Evolutionary conservation across 2,797 vertebrate genomes (phyloP), one percentile per base, ranked within the genome.

Genomic region (Argya squamiceps): DNA sequence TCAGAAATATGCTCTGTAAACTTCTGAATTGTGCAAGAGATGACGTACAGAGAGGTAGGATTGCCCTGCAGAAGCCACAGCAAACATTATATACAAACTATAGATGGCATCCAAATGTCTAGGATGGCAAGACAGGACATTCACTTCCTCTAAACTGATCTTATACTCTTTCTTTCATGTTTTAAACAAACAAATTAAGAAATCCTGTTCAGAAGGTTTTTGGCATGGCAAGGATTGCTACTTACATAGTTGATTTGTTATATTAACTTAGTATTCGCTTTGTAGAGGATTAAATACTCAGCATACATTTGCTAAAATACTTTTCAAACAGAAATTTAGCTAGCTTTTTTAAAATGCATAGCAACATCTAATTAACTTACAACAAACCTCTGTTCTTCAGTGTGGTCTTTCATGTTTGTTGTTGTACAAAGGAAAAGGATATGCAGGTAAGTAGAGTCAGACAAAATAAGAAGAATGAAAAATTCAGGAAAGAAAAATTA

Each of bases 251-350:
- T 82, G 64, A 59, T 96, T 53, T 88, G 41, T 68, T 82, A 26
- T 89, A 37, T 73, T 94, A 92, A 85, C 15, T 89, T 88, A 12
- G 1, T 67, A 24, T 74, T 29, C 81, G 67, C 47, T 85, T 67
- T 8, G 55, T 86, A 92, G 67, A 86, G 81, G 36, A 21, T 62
- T 64, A 75, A 80, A 47, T 47, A 47, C 36, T 92, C 68, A 95
- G 43, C 32, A 26, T 41, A 7, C 6, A 43, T 17, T 60, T 85
- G 69, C 60, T 97, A 83, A 89, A 97, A 91, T 85, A 87, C 29
- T 96, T 94, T 96, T 95, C 23, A 24, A 92, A 84, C 73, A 84
- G 39, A 75, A 94, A 90, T 77, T 41, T 8, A 34, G 64, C 12
- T 82, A 19, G 18, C 26, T 10, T 56, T 55, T 69, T 94, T 7